Conservation (phyloP, 1,140 invertebrate species). For the Popillia japonica region DNA sequence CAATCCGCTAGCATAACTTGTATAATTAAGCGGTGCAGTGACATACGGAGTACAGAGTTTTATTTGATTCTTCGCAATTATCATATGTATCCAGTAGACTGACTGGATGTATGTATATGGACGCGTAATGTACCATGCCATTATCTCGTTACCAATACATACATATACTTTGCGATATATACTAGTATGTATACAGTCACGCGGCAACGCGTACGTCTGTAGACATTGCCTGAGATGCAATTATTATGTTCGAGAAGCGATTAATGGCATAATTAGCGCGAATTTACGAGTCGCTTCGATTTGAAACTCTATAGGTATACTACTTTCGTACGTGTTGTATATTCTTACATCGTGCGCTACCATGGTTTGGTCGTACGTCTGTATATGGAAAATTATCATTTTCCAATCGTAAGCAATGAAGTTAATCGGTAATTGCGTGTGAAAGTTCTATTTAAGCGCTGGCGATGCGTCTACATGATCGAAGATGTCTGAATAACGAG, state of each 20-base stretch:
- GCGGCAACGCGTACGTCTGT: neutral
- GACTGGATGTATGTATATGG: conserved; percentile 15
- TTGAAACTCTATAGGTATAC: conserved; percentile 8
- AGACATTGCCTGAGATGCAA: neutral
- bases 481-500: neutral
- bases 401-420: conserved; percentile 14
- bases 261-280: conserved; percentile 31
- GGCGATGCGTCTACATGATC: neutral
- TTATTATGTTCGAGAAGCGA: conserved; percentile 29
- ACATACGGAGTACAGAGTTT: too few relatives aligned
- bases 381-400: conserved; percentile 26
- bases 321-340: neutral
- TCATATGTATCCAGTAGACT: neutral
- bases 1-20: too few relatives aligned
- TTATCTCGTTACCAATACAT: conserved; percentile 10
- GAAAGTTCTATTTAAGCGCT: neutral
- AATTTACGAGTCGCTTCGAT: conserved; percentile 24
- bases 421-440: conserved; percentile 2
- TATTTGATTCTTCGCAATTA: conserved; percentile 22
- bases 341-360: neutral
- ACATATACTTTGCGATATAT: neutral
- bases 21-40: too few relatives aligned
- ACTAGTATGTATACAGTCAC: neutral
- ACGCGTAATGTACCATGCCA: conserved; percentile 10
- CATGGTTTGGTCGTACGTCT: conserved; percentile 13